Base-by-base conservation (phyloP, 2,797 vertebrate genomes). In the Corythornis leucogaster region DNA sequence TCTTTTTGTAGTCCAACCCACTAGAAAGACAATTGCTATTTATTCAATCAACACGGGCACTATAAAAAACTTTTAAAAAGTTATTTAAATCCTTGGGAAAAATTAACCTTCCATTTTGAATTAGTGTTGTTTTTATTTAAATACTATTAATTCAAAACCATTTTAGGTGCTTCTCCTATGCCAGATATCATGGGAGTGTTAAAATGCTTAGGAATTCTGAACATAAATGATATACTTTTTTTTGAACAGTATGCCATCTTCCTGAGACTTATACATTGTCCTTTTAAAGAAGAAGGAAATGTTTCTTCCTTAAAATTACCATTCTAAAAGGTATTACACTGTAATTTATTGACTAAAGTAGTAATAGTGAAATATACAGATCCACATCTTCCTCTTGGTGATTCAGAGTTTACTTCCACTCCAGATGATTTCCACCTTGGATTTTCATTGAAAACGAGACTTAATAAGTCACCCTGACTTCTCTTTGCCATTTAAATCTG, bases 111-210 rank as follows among this genome's bases (percentile, higher is more conserved):
- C 46, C 3, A 4, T 68, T 20, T 54, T 80, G n/a, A 83, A 59
- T 74, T 94, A 20, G 26, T 73, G 21, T 51, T 80, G 20, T 77
- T 81, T 95, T 85, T 74, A 46, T 78, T 83, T 68, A 79, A 68
- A 46, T 78, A 43, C n/a, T 42, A 4, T 43, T 73, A 64, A 22
- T 58, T 87, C 74, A 66, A 14, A 71, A 33, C 13, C 4, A 1
- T 9, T 85, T 54, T 48, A 73, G 20, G n/a, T 89, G 31, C 15
- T 75, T 18, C 54, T 83, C 12, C 51, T 83, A 11, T 92, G 66
- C 90, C 77, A 84, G 3, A 42, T 79, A 28, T 25, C 48, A 76
- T 21, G 11, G 21, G 58, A 68, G 15, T 7, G 6, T 69, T 81
- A 84, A 79, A 19, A 25, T 42, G 25, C 45, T 62, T 86, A 81